Base-by-base conservation (phyloP, 2,113 vertebrate genomes). In the Corythoichthys haematopterus region DNA sequence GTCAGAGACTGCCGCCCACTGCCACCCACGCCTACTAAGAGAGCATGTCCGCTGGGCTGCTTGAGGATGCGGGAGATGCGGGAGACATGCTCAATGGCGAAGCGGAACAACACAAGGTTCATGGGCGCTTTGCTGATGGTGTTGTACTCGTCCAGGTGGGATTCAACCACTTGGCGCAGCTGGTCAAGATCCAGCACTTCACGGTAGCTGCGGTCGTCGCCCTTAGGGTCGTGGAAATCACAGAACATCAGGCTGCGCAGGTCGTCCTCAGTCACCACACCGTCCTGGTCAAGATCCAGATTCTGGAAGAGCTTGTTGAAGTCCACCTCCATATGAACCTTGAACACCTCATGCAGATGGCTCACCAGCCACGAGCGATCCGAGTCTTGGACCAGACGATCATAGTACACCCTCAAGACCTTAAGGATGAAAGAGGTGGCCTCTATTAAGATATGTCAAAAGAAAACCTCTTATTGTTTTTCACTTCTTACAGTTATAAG, bases 191-290 rank as follows among this genome's bases (percentile, higher is more conserved):
- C 16, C 0, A 43, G 50, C 11, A 95, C 83, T 74, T 98, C 95
- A 2, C 91, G 83, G 78, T 98, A 97, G 81, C 69, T 92, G n/a
- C 83, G 91, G 69, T 96, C 93, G 3, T 95, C 93, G 16, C 91
- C 91, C 74, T 92, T 94, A 33, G 85, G 90, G 77, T 98, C 94
- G 3, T 95, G 91, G 73, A 98, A 97, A 80, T 96, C 93, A 69
- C 95, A 98, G 75, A 97, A 98, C 93, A 98, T 94, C 64, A 98
- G 88, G 72, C 95, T 95, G 65, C 91, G 91, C 16, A 98, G 87
- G 65, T 97, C 95, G 52, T 97, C 94, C 73, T 96, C 95, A 3
- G 88, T 92, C 14, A 98, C 94, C 1, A 40, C 13, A 4, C 94
- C 94, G 16, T 96, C 93, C 0, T 10, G 3, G 74, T 95, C 87